Base-by-base conservation (phyloP, 2,113 vertebrate species). In the Aythya baeri region DNA sequence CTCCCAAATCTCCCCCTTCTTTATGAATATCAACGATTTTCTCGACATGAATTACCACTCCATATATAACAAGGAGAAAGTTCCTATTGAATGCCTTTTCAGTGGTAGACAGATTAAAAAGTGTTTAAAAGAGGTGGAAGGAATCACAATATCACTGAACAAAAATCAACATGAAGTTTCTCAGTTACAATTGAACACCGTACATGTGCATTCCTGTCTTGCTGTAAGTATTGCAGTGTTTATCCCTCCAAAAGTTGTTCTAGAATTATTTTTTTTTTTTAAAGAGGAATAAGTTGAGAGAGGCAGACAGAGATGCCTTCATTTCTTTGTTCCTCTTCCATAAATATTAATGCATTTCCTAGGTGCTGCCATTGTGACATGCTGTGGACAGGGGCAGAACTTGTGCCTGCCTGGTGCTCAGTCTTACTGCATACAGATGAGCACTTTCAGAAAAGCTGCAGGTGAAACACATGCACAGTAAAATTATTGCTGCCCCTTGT, bases 321-420 rank as follows among this genome's bases (percentile, higher is more conserved):
- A 95, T 90, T 95, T 76, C 93, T 95, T 95, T 93, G 87, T 79
- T 97, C 41, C 8, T 21, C 81, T 21, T 7, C 34, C 26, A 97
- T 96, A 76, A 93, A 97, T 97, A 94, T 92, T 92, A 85, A 95
- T 94, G 55, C 18, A 34, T 83, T 96, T 83, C 65, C 88, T 59
- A 76, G 91, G 83, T 72, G 49, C 67, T 97, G 89, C 86, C 90
- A 66, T 61, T 8, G 23, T 86, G 92, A 97, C 97, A 94, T 29
- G 21, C 17, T 0, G 2, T 31, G 86, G 77, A 89, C 5, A n/a
- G 68, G 79, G 91, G 65, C 83, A 91, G 43, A 80, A 86, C 20
- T 23, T 32, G 80, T 55, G 57, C 68, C 59, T 75, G 46, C 41
- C 44, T 25, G 10, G 71, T 66, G 76, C 62, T 65, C 52, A 88